Evolutionary conservation across 2,888 invertebrate species (phyloP), one percentile per base, ranked within the genome.

Genomic region (Pherbina coryleti): DNA sequence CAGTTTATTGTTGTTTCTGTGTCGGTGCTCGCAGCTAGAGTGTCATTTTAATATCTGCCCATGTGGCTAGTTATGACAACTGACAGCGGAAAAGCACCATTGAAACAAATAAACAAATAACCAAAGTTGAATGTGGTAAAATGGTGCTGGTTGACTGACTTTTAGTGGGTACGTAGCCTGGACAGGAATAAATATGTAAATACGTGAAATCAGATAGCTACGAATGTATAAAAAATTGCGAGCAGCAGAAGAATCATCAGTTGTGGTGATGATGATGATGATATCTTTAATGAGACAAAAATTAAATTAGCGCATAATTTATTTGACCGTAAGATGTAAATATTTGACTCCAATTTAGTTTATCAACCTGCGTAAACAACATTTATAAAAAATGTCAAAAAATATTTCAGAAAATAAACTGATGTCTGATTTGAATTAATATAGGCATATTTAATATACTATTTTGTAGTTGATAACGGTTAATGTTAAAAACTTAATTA

Each of bases 11-110:
- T 71, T 71, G 55, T 71, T 71, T 53, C 25, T 53, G 70, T 31
- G 53, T 28, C 34, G n/a, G 34, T 14, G 34, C 19, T n/a, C 44
- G 37, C 66, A 8, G 37, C 37, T 66, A n/a, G 37, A 17, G 69
- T 49, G n/a, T 60, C 57, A 60, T 19, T 72, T 72, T 57, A 72
- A 44, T 72, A 19, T 34, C 57, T 60, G 72, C 57, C 57, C 57
- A 31, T 31, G 71, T 71, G 53, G 53, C 34, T 4, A 44, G 51
- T 69, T 14, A 51, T 25, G 22, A 25, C 7, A 49, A 69, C 19
- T 14, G 25, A 55, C 34, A 51, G 25, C 69, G 57, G 55, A 37
- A 72, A 57, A 57, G 37, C 37, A 72, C 57, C 37, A 72, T 72
- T 22, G 49, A 28, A 28, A 64, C 64, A 22, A 60, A 49, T 34